Evolutionary conservation across 2,797 vertebrate species (phyloP).

Genomic region (Pantherophis vulpinus): DNA sequence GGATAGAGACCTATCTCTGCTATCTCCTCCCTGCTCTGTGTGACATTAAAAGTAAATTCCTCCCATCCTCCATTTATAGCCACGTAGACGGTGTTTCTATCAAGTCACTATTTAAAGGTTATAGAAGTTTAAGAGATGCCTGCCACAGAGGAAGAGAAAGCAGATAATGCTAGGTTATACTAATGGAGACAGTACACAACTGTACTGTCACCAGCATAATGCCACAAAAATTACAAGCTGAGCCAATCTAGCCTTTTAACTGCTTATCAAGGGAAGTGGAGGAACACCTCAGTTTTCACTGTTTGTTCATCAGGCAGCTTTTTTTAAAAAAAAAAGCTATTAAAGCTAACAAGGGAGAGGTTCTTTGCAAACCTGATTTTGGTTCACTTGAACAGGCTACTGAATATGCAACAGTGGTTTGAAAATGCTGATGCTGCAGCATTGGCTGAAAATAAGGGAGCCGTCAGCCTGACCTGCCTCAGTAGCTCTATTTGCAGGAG

Average conservation of each 20-base stretch:
- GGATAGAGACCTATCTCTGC: neutral
- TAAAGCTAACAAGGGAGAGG: neutral
- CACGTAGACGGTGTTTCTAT: neutral
- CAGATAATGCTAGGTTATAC: too few species aligned
- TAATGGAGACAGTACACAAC: too few species aligned
- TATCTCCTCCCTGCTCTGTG: neutral
- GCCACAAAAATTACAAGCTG: neutral
- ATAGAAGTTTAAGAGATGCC: neutral
- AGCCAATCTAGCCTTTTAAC: neutral
- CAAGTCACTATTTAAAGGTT: neutral
- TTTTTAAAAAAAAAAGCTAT: neutral
- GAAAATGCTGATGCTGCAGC: neutral
- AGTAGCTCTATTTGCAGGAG: neutral
- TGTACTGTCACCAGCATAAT: neutral
- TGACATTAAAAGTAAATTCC: neutral
- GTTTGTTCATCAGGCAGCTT: neutral
- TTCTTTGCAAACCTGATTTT: neutral
- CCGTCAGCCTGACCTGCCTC: neutral
- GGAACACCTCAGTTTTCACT: neutral
- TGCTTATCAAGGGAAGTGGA: neutral
- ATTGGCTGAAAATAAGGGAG: neutral
- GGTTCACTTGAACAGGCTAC: neutral
- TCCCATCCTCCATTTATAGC: neutral
- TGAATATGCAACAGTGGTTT: neutral
- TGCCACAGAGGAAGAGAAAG: neutral